phyloP scores from a whole-genome alignment of 2,888 invertebrate genomes.

The Chaitophorus viminalis region DNA sequence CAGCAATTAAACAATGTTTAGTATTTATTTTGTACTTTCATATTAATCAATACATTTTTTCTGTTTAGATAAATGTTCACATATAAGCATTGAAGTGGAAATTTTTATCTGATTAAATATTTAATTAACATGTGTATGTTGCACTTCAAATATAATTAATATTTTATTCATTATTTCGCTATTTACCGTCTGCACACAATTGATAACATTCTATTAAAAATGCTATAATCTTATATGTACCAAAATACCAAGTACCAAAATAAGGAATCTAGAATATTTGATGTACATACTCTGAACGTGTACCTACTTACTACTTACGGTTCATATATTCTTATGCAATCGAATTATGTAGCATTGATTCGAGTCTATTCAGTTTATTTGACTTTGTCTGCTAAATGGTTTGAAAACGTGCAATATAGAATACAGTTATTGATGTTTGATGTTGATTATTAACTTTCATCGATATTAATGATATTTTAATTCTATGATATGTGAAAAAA shows the following conservation, averaged over 20 bases:
- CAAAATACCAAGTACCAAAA: conserved; percentile 8
- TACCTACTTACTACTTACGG: too few species aligned
- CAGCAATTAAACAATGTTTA: too few species aligned
- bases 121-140: not conserved
- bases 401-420: too few species aligned
- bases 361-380: too few species aligned
- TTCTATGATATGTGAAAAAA: too few species aligned
- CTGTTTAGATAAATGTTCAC: not conserved
- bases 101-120: conserved; percentile 1
- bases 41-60: not conserved
- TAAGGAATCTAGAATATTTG: not conserved
- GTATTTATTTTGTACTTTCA: too few species aligned
- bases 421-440: too few species aligned
- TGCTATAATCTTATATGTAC: not conserved
- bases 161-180: conserved; percentile 11
- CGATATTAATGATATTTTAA: too few species aligned
- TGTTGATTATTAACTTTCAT: too few species aligned
- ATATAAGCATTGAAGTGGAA: not conserved
- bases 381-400: too few species aligned
- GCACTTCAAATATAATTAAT: conserved; percentile 22
- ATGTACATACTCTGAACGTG: not conserved
- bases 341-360: too few species aligned
- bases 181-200: not conserved
- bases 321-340: too few species aligned
- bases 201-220: conserved; percentile 7